Conservation (phyloP, 2,888 invertebrate genomes). For the Lasioglossum calceatum region DNA sequence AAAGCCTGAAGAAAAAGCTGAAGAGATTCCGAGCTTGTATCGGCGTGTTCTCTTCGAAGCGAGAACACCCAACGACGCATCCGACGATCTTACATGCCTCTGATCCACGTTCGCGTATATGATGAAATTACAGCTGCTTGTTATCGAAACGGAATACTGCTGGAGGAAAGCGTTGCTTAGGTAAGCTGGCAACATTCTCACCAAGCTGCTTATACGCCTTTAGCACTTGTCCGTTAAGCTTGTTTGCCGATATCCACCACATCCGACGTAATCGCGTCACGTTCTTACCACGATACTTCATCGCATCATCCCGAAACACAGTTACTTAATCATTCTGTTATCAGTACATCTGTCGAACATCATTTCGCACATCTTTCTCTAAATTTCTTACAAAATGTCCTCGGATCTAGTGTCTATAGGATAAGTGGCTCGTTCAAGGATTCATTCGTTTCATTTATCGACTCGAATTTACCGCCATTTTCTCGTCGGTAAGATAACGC, state of each 20-base stretch:
- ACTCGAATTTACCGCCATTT: slow-evolving; percentile 45
- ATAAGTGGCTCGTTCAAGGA: background rate
- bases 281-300: background rate
- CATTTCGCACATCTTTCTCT: too few species aligned
- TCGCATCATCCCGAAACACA: background rate
- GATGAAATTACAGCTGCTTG: slow-evolving; percentile 82
- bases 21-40: slow-evolving; percentile 19
- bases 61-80: slow-evolving; percentile 34
- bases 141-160: slow-evolving; percentile 82
- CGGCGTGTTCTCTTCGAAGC: slow-evolving; percentile 29
- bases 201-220: slow-evolving; percentile 50
- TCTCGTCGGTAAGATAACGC: slow-evolving; percentile 30
- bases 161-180: slow-evolving; percentile 82
- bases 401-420: background rate
- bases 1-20: slow-evolving; percentile 22
- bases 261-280: slow-evolving; percentile 1
- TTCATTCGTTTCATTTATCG: background rate
- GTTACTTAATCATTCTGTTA: background rate
- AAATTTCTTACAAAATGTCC: background rate
- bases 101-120: slow-evolving; percentile 77
- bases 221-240: slow-evolving; percentile 47
- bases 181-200: slow-evolving; percentile 68
- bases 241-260: slow-evolving; percentile 16
- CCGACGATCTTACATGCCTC: slow-evolving; percentile 62
- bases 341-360: background rate